These are phyloP conservation scores for Ophion ventricosus DNA, from an alignment of 2,888 invertebrate genomes.

Conservation along the genomic window DNA sequence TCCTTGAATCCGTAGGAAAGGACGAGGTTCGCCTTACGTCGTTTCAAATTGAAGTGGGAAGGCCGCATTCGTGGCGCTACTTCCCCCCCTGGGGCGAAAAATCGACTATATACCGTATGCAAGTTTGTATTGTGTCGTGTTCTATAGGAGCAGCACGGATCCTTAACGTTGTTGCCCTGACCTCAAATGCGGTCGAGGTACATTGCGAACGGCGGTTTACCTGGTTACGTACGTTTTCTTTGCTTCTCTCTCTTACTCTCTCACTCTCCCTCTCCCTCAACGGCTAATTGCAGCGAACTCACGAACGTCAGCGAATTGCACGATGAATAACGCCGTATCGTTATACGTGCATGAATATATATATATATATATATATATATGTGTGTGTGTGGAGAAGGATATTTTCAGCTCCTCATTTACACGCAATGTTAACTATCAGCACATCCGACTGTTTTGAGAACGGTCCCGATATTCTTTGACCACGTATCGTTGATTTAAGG, in stretches of 20 bases:
- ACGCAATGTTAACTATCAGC: too few species aligned
- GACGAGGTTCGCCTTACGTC: constrained; percentile 7
- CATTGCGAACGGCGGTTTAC: constrained; percentile 36
- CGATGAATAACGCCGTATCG: constrained; percentile 16
- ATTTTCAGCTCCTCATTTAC: too few species aligned
- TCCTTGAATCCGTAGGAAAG: constrained; percentile 64
- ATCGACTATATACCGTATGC: not conserved
- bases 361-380: not conserved
- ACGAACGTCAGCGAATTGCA: constrained; percentile 16
- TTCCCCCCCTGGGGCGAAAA: constrained; percentile 18
- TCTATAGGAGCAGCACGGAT: constrained; percentile 74
- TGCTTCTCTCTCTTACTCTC: too few species aligned
- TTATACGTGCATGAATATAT: not conserved
- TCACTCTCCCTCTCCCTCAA: constrained; percentile 14
- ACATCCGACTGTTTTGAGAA: too few species aligned
- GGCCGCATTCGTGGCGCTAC: constrained; percentile 24
- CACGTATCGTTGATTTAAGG: too few species aligned
- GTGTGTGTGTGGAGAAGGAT: not conserved
- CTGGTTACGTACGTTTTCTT: constrained; percentile 44
- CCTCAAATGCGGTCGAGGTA: constrained; percentile 74
- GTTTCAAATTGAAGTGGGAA: constrained; percentile 49
- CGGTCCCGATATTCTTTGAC: too few species aligned
- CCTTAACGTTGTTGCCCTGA: constrained; percentile 77
- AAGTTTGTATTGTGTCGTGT: constrained; percentile 22
- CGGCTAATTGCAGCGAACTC: constrained; percentile 53